Conservation (phyloP, 1,140 invertebrate genomes). For the Nautilus pompilius region DNA sequence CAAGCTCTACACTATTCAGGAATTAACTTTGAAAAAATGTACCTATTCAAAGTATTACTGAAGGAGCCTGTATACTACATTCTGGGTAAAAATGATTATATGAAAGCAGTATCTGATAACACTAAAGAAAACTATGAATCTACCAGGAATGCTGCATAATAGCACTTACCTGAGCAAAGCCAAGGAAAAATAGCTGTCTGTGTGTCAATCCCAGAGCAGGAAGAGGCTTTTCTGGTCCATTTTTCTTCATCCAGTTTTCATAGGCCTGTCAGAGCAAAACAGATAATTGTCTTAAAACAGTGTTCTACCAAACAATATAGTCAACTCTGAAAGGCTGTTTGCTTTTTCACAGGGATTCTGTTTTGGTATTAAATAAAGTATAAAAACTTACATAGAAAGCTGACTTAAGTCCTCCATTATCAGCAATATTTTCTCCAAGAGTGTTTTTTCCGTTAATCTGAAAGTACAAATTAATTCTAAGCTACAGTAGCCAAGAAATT, state of each 20-base stretch:
- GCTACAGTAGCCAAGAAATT: too few relatives aligned
- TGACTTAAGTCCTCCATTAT: conserved; percentile 66
- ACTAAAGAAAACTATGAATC: not conserved
- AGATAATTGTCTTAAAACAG: not conserved
- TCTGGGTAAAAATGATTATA: not conserved
- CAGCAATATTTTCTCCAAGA: conserved; percentile 69
- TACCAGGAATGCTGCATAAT: too few relatives aligned
- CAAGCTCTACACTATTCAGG: not conserved
- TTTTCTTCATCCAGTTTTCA: conserved; percentile 32
- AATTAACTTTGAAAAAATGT: not conserved
- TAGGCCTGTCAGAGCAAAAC: conserved; percentile 49
- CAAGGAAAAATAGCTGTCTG: conserved; percentile 76
- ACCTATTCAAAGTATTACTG: not conserved
- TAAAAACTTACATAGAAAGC: conserved; percentile 58
- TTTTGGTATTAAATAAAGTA: not conserved
- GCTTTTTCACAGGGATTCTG: not conserved
- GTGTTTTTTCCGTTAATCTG: conserved; percentile 70
- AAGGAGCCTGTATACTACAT: not conserved
- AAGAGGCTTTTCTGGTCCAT: conserved; percentile 43
- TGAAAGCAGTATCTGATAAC: not conserved
- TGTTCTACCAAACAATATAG: too few relatives aligned
- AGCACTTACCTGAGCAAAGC: conserved; percentile 52
- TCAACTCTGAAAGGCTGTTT: not conserved
- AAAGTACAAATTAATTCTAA: too few relatives aligned
- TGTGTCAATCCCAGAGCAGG: conserved; percentile 64